Evolutionary conservation across 2,888 invertebrate genomes (phyloP).

Genomic region (Mimas tiliae): DNA sequence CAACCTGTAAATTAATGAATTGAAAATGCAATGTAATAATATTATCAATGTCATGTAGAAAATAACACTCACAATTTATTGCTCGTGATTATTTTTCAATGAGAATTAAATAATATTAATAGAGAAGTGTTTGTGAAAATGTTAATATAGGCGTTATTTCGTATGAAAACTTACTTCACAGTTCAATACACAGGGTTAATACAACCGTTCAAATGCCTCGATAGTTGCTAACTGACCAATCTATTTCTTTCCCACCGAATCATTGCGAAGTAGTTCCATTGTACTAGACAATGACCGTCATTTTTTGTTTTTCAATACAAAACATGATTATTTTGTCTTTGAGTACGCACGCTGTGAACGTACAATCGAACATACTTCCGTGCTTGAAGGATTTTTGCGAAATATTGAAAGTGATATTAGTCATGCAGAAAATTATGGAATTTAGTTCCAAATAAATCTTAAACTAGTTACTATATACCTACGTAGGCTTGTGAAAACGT

Average conservation of each 20-base stretch:
- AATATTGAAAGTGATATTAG: conserved; percentile 1
- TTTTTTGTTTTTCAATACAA: conserved; percentile 25
- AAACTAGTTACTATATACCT: too few species aligned
- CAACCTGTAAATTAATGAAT: background rate
- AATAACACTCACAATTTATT: too few species aligned
- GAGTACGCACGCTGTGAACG: conserved; percentile 3
- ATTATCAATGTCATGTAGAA: background rate
- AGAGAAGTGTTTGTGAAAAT: background rate
- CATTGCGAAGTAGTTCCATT: conserved; percentile 24
- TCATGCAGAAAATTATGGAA: background rate
- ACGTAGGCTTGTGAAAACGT: too few species aligned
- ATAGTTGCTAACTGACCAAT: conserved; percentile 3
- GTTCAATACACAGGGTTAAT: conserved; percentile 1
- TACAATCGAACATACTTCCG: background rate
- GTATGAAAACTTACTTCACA: conserved; percentile 7
- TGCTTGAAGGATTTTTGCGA: conserved; percentile 5
- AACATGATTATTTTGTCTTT: conserved; percentile 18
- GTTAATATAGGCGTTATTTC: background rate
- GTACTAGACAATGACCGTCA: conserved; percentile 24
- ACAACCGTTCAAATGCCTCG: conserved; percentile 14
- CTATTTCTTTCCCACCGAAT: conserved; percentile 20
- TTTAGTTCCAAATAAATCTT: background rate
- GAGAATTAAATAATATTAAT: too few species aligned
- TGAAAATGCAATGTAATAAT: background rate
- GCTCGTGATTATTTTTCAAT: too few species aligned